phyloP scores from a whole-genome alignment of 2,888 invertebrate species.

The Aethes cnicana region DNA sequence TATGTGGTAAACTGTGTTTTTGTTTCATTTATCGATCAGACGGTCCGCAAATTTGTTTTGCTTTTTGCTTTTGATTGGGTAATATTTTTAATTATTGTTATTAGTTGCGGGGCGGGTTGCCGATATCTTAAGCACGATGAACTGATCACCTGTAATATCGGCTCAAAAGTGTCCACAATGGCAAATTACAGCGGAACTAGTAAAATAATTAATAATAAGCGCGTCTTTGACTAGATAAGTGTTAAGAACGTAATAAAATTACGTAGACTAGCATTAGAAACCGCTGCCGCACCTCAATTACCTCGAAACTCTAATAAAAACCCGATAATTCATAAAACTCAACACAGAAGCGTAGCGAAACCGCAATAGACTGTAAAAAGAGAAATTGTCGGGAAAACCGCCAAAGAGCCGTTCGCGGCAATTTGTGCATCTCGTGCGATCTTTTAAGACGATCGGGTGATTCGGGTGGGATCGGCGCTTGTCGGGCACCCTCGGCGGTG shows the following conservation, averaged over 20 bases:
- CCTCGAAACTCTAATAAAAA: neutral
- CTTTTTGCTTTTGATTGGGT: no score
- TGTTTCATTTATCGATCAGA: no score
- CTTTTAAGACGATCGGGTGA: constrained; percentile 46
- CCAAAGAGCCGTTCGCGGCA: constrained; percentile 45
- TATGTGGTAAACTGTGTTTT: no score
- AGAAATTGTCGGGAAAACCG: constrained; percentile 24
- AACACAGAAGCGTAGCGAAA: neutral
- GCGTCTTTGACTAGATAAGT: no score
- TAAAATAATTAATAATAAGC: no score
- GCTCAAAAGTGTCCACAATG: no score
- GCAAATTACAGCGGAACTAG: no score
- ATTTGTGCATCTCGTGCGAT: constrained; percentile 61
- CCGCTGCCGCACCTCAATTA: neutral
- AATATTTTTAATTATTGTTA: neutral
- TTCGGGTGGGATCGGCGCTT: constrained; percentile 48
- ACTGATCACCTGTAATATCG: no score
- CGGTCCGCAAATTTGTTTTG: no score
- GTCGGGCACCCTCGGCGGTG: constrained; percentile 44
- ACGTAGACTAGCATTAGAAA: neutral
- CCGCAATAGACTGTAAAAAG: constrained; percentile 27
- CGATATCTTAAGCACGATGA: no score
- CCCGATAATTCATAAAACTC: neutral
- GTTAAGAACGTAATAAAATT: no score
- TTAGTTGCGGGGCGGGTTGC: neutral